Base-by-base conservation (phyloP, 2,888 invertebrate genomes). In the Ectemnius lituratus region DNA sequence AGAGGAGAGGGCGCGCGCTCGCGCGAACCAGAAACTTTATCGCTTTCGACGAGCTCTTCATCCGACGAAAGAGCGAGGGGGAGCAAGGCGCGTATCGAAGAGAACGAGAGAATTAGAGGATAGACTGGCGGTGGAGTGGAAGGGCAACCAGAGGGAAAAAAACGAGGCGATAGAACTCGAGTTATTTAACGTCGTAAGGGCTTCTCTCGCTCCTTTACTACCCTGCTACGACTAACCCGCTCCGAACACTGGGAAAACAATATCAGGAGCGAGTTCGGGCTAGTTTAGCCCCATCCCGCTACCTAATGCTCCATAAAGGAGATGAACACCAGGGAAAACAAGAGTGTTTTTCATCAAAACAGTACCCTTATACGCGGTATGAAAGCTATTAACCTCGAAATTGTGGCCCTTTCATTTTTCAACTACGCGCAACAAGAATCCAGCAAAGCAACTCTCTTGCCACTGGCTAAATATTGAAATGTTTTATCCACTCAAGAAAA, bases 101-200 rank as follows among this genome's bases (percentile, higher is more conserved):
- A 60, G 20, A 58, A 61, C 3, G 63, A 20, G 14, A 60, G 67
- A 64, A 65, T 61, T 72, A 59, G 60, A 65, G 62, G 49, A 20
- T 2, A 52, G 52, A 52, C 14, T 6, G 16, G 5, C 14, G 16
- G 23, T 23, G 23, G 23, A 23, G 23, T 23, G 23, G 23, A 23
- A 52, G n/a, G 8, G n/a, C 16, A 14, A 2, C 14, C 52, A 11
- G 52, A n/a, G 16, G 52, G 28, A 52, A 70, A 62, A 62, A 62
- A 56, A 73, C 52, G n/a, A 56, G 52, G 8, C 66, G 63, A 64
- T 67, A 62, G 61, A 67, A 69, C 69, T 65, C 69, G 52, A 49
- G 66, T 76, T 67, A 76, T 76, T 70, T 76, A 74, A 74, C 59
- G 76, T 65, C 58, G 28, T 46, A 28, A 59, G 65, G 67, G 60